phyloP scores from a whole-genome alignment of 2,888 invertebrate genomes.

The Stictocephala bisonia region DNA sequence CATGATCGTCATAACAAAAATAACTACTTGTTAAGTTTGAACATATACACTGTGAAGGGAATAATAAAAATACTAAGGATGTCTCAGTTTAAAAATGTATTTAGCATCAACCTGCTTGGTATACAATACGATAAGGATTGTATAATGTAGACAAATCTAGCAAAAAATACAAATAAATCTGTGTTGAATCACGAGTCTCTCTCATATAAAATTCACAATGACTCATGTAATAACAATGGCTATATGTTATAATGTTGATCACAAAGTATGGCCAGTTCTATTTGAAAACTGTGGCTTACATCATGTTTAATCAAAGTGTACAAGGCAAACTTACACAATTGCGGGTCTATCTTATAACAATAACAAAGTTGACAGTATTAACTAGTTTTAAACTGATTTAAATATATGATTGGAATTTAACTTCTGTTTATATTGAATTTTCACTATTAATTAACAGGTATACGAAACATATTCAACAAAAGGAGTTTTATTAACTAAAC shows the following conservation, averaged over 20 bases:
- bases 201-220: conserved; percentile 28
- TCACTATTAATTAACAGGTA: background rate
- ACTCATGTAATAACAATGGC: conserved; percentile 27
- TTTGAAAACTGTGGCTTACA: conserved; percentile 25
- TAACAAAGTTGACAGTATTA: conserved; percentile 6
- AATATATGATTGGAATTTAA: conserved; percentile 5
- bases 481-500: too few species aligned
- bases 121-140: conserved; percentile 25
- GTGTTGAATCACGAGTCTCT: conserved; percentile 32
- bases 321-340: conserved; percentile 35
- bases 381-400: conserved; percentile 38
- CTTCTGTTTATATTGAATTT: background rate
- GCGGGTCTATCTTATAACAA: conserved; percentile 12
- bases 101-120: conserved; percentile 37
- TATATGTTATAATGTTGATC: conserved; percentile 25
- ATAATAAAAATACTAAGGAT: background rate
- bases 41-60: too few species aligned
- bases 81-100: conserved; percentile 32
- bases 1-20: too few species aligned
- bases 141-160: conserved; percentile 40
- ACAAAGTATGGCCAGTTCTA: conserved; percentile 25
- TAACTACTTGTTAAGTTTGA: too few species aligned
- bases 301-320: conserved; percentile 3
- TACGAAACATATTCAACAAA: background rate
- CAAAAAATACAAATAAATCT: conserved; percentile 39